phyloP scores from a whole-genome alignment of 2,113 vertebrate genomes.

The Microtus montanus region DNA sequence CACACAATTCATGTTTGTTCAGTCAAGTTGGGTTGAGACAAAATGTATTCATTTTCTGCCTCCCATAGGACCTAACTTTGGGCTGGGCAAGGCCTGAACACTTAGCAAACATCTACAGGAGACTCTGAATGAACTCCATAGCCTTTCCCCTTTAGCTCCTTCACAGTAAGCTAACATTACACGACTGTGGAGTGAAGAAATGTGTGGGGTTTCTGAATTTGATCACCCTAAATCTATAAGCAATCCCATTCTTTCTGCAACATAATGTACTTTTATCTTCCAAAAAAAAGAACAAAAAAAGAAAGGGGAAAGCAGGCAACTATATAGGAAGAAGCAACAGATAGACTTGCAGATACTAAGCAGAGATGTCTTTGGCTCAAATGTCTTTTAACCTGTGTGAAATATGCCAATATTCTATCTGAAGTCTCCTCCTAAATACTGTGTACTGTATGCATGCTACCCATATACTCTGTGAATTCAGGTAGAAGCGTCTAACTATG shows the following conservation, averaged over 20 bases:
- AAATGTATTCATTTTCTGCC: not conserved
- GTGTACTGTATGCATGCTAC: not conserved
- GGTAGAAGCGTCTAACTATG: not conserved
- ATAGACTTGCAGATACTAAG: not conserved
- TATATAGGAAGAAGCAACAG: not conserved
- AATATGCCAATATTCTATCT: not conserved
- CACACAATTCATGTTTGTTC: not conserved
- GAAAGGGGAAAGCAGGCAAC: not conserved
- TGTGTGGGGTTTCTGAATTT: not conserved
- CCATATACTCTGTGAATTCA: not conserved
- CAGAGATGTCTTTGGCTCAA: not conserved
- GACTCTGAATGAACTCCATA: not conserved
- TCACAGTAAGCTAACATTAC: not conserved
- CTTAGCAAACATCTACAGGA: not conserved
- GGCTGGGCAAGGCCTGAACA: not conserved
- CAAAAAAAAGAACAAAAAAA: not conserved
- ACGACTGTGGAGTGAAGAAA: not conserved
- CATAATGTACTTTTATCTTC: not conserved
- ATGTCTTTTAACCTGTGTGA: not conserved
- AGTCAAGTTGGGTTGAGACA: constrained; percentile 11
- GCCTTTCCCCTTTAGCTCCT: not conserved
- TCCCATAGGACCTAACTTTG: not conserved
- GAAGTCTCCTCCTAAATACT: not conserved
- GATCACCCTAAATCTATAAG: not conserved
- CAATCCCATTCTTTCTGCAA: not conserved